These are phyloP conservation scores for Malthinus seriepunctatus DNA, from an alignment of 2,888 invertebrate genomes.

Conservation along the genomic window DNA sequence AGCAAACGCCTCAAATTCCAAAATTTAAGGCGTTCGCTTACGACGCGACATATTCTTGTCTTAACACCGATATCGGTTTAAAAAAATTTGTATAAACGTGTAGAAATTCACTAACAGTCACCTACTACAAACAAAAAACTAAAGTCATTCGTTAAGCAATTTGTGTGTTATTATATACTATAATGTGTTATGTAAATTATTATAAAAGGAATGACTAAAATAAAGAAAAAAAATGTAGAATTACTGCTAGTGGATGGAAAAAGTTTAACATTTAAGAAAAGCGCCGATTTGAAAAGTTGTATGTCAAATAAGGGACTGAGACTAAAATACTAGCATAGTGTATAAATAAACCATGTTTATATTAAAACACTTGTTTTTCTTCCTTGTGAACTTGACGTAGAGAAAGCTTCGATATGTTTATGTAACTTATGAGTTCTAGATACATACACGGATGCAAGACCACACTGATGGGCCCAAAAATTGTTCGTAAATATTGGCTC, in stretches of 20 bases:
- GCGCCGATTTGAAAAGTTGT: conserved; percentile 27
- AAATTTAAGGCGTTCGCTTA: conserved; percentile 9
- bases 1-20: conserved; percentile 3
- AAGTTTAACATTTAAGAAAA: conserved; percentile 7
- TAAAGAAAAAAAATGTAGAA: conserved; percentile 11
- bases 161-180: too few species aligned
- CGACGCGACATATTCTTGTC: neutral
- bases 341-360: conserved; percentile 54
- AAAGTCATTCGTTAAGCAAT: neutral
- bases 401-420: too few species aligned
- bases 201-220: conserved; percentile 2
- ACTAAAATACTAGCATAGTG: conserved; percentile 40
- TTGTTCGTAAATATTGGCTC: too few species aligned
- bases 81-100: conserved; percentile 6
- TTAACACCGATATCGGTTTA: conserved; percentile 5
- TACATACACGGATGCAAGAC: too few species aligned
- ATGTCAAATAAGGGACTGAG: conserved; percentile 50
- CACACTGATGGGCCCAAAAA: too few species aligned
- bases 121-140: conserved; percentile 10
- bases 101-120: conserved; percentile 11
- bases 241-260: conserved; percentile 19
- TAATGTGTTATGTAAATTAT: too few species aligned
- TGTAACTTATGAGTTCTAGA: too few species aligned
- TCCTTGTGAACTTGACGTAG: too few species aligned
- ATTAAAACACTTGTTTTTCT: too few species aligned